Conservation (phyloP, 2,888 invertebrate genomes). For the Boloria euphrosyne region DNA sequence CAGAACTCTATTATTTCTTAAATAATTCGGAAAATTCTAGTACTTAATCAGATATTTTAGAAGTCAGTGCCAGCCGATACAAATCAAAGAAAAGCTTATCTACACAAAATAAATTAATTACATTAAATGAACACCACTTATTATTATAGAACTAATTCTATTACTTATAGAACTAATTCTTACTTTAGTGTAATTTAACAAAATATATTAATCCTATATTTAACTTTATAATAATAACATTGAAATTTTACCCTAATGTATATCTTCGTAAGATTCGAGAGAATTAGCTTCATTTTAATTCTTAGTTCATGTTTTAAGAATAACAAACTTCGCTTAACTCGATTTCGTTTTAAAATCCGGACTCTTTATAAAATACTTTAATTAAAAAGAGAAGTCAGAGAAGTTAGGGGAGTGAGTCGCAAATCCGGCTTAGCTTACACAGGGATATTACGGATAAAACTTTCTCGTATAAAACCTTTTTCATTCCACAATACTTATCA, state of each 20-base stretch:
- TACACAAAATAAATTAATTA: no score
- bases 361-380: constrained; percentile 68
- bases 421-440: constrained; percentile 69
- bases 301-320: constrained; percentile 16
- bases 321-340: constrained; percentile 44
- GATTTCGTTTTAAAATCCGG: constrained; percentile 54
- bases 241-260: not conserved
- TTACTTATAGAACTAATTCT: no score
- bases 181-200: no score
- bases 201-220: no score
- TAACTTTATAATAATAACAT: not conserved
- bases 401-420: constrained; percentile 65
- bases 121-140: no score
- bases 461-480: constrained; percentile 64
- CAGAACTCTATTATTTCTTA: no score
- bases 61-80: no score
- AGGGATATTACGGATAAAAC: constrained; percentile 63
- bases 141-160: no score
- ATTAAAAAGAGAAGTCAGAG: constrained; percentile 70
- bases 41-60: no score
- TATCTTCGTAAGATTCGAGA: not conserved
- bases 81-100: no score
- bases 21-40: no score
- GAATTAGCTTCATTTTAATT: constrained; percentile 13
- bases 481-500: constrained; percentile 51